Base-by-base conservation (phyloP, 2,888 invertebrate species). In the Polydrusus tereticollis region DNA sequence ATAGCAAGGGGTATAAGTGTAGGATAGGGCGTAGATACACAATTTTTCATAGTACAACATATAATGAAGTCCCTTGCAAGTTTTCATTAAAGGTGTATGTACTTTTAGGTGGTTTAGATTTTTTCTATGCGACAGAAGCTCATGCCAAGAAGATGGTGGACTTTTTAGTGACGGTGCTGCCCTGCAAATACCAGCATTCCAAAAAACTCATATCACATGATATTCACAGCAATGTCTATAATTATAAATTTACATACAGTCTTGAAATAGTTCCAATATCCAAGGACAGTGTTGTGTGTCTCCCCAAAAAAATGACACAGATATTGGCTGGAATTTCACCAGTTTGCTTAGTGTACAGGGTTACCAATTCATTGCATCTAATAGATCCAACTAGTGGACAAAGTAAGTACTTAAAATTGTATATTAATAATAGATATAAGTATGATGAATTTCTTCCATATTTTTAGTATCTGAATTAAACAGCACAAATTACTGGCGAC, bases 161-260 rank as follows among this genome's bases (percentile, higher is more conserved):
- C 81, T 99, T 99, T 83, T 87, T 99, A 8, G 88, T 89, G 73
- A 89, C 94, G 4, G 93, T 97, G 77, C 89, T 99, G 65, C 99
- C 99, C 0, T 93, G 94, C 80, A 93, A 94, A 82, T 92, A 92
- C 81, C 92, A 93, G 78, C 93, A 94, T 81, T 97, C 98, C 0
- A 98, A 99, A 85, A 97, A 97, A 81, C 88, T 99, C 43, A 94
- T 99, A 79, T 98, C 99, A 0, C 99, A 99, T 82, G 99, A 99
- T 85, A 94, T 96, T 68, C 97, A 97, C 86, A 98, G 95, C 84
- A 99, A 99, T 83, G 90, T 92, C 12, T 98, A 94, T 86, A 98
- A 98, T 85, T 99, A 98, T 86, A 99, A 99, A 86, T 95, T 94
- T 83, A 95, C 97, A 5, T 95, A 90, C 86, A 94, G 95, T 74